These are phyloP conservation scores for Cyphomyrus plagiostoma DNA, from an alignment of 2,113 vertebrate species.

Conservation along the genomic window DNA sequence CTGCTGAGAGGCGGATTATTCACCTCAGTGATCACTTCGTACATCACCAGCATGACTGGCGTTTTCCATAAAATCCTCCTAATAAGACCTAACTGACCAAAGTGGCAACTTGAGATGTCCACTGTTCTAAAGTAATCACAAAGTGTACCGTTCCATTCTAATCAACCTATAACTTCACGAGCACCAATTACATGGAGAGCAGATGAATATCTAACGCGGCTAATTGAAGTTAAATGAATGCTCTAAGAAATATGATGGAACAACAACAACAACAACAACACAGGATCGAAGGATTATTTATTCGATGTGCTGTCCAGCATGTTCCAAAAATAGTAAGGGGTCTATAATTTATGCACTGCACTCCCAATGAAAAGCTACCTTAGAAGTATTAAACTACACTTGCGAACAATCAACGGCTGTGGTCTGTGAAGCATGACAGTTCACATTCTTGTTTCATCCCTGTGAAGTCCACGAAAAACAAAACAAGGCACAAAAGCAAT, in stretches of 20 bases:
- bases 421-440: conserved; percentile 47
- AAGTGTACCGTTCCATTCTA: conserved; percentile 4
- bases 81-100: conserved; percentile 3
- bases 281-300: conserved; percentile 28
- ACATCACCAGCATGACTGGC: background rate
- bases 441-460: conserved; percentile 40
- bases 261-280: conserved; percentile 43
- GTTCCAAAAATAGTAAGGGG: background rate
- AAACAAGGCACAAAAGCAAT: conserved; percentile 42
- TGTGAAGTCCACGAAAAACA: conserved; percentile 48
- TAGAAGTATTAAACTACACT: conserved; percentile 17
- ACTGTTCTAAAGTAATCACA: conserved; percentile 11
- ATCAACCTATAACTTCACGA: background rate
- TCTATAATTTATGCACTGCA: background rate
- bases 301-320: background rate
- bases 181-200: background rate
- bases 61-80: conserved; percentile 9
- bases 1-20: conserved; percentile 6
- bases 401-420: conserved; percentile 39
- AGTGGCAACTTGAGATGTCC: conserved; percentile 7
- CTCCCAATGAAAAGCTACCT: background rate
- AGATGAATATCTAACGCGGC: conserved; percentile 14
- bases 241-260: conserved; percentile 18
- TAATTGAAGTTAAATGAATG: conserved; percentile 21
- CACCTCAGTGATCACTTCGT: conserved; percentile 12